Percentiles rank a stretch among this genome's conserved stretches.
These are phyloP conservation scores for Metridium senile DNA, from an alignment of 92 coral and sea anemone genomes.

Conservation along the genomic window DNA sequence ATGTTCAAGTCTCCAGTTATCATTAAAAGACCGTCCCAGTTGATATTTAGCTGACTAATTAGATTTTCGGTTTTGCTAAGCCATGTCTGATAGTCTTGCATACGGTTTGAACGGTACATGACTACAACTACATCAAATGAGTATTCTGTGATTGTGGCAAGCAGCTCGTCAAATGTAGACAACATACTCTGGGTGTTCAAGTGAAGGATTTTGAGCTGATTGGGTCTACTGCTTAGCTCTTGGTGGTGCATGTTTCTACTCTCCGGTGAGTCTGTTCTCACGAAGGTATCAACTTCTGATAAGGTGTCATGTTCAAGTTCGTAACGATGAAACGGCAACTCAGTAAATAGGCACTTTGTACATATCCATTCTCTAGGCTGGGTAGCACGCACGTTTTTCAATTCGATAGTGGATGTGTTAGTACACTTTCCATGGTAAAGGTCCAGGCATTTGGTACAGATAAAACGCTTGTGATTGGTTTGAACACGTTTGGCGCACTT, in stretches of 20 bases:
- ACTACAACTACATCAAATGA: constrained; percentile 52
- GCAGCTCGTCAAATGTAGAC: constrained; percentile 48
- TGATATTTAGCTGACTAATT: constrained; percentile 23
- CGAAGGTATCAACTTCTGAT: no score
- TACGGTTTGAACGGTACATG: constrained; percentile 55
- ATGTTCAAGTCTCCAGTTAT: constrained; percentile 65
- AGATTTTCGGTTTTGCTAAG: constrained; percentile 42
- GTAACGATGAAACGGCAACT: neutral
- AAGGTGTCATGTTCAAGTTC: neutral
- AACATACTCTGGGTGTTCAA: constrained; percentile 54
- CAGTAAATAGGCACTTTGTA: constrained; percentile 18
- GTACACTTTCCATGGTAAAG: constrained; percentile 39
- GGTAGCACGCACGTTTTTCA: constrained; percentile 28
- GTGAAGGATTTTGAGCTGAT: constrained; percentile 37
- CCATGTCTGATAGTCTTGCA: constrained; percentile 39
- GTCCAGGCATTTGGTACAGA: constrained; percentile 37
- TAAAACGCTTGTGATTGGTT: constrained; percentile 35
- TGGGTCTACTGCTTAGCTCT: constrained; percentile 21
- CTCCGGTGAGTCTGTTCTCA: no score
- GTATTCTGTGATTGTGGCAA: constrained; percentile 39
- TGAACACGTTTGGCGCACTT: constrained; percentile 43
- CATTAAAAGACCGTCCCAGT: constrained; percentile 64
- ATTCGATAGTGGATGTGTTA: constrained; percentile 25
- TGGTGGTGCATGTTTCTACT: constrained; percentile 13
- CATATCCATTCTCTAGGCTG: constrained; percentile 33